These are phyloP conservation scores for Selene dorsalis DNA, from an alignment of 2,797 vertebrate species.

Conservation along the genomic window DNA sequence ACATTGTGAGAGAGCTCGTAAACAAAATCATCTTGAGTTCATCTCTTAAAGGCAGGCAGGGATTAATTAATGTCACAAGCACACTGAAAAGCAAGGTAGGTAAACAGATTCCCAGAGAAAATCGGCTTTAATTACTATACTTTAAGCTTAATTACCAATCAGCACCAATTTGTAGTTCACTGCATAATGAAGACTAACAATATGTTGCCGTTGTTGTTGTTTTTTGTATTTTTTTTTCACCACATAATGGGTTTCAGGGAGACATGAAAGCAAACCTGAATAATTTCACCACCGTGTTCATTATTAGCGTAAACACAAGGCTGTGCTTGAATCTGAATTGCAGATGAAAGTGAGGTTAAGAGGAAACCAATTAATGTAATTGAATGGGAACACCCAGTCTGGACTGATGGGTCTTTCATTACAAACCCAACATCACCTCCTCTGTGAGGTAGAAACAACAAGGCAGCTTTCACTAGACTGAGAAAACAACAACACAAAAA, in stretches of 20 bases:
- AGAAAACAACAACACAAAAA: neutral
- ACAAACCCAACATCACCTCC: conserved; percentile 22
- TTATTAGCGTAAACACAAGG: conserved; percentile 1
- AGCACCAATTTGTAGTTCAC: neutral
- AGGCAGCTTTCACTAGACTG: conserved; percentile 13
- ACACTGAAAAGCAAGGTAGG: conserved; percentile 5
- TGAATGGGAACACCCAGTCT: conserved; percentile 40
- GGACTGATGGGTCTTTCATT: conserved; percentile 23
- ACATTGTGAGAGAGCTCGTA: neutral
- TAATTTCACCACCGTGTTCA: neutral
- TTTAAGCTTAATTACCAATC: neutral
- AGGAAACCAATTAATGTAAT: conserved; percentile 27
- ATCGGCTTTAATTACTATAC: neutral
- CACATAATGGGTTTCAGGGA: neutral
- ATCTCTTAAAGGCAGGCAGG: neutral
- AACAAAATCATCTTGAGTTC: neutral
- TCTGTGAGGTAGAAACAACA: conserved; percentile 28
- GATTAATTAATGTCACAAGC: neutral
- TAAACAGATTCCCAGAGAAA: conserved; percentile 3
- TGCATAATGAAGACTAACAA: neutral
- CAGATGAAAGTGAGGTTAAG: conserved; percentile 14
- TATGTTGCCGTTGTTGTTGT: neutral
- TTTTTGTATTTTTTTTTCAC: neutral
- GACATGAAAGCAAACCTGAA: neutral
- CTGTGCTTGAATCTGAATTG: conserved; percentile 30